Evolutionary conservation across 2,888 invertebrate genomes (phyloP).

Genomic region (Thera obeliscata): DNA sequence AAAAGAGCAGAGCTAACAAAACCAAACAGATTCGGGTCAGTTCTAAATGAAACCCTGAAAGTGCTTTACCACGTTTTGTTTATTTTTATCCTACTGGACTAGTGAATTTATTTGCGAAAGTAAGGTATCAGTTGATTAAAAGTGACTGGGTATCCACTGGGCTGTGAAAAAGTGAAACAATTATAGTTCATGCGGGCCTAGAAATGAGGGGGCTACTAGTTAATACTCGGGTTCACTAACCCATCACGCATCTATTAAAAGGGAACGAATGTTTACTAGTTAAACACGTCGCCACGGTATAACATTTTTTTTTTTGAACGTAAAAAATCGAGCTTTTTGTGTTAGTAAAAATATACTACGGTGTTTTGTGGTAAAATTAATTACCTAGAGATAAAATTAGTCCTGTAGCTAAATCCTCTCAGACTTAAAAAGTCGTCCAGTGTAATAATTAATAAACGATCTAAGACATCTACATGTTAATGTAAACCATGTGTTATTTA

Average conservation of each 20-base stretch:
- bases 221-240: conserved; percentile 2
- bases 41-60: not conserved
- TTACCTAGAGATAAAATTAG: not conserved
- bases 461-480: conserved; percentile 24
- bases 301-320: not conserved
- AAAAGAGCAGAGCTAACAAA: not conserved
- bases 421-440: conserved; percentile 13
- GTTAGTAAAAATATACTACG: not conserved
- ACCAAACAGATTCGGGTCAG: not conserved
- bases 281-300: not conserved
- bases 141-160: not conserved
- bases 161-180: not conserved
- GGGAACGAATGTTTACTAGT: not conserved
- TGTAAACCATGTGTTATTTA: conserved; percentile 34
- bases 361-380: not conserved
- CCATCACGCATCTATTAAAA: conserved; percentile 1
- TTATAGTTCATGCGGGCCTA: conserved; percentile 2
- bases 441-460: conserved; percentile 21
- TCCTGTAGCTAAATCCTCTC: conserved; percentile 14
- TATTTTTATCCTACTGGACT: not conserved
- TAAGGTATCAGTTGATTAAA: not conserved
- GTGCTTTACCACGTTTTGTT: not conserved
- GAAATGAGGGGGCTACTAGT: conserved; percentile 8
- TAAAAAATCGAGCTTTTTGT: not conserved
- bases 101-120: not conserved